phyloP scores from a whole-genome alignment of 2,888 invertebrate genomes.

The Tenthredo mesomela region DNA sequence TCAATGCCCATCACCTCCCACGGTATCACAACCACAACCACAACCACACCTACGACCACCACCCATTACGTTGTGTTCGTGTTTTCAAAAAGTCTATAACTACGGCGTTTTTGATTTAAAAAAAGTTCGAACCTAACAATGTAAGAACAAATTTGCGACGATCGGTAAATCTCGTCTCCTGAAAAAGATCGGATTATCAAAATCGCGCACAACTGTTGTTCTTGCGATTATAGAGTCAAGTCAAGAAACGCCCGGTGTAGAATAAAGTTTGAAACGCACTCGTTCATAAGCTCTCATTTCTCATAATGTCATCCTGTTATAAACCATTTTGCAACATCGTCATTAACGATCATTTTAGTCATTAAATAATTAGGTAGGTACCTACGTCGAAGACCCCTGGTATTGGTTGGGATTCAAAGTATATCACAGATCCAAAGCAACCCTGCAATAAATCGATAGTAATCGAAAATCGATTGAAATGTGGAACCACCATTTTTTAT shows the following conservation, averaged over 20 bases:
- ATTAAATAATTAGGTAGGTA: constrained; percentile 50
- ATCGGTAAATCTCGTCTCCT: not conserved
- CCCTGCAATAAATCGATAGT: not conserved
- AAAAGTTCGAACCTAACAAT: not conserved
- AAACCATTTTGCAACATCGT: constrained; percentile 29
- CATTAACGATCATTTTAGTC: constrained; percentile 51
- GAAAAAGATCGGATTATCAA: not conserved
- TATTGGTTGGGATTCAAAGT: constrained; percentile 25
- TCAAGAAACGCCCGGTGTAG: constrained; percentile 9
- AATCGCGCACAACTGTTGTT: not conserved
- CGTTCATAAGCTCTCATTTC: constrained; percentile 24
- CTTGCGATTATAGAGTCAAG: not conserved
- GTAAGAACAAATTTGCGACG: not conserved
- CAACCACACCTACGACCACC: constrained; percentile 24
- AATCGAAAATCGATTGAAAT: not conserved
- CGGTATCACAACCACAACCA: not conserved
- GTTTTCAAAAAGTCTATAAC: constrained; percentile 12
- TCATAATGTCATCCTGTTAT: constrained; percentile 7
- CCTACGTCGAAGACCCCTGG: constrained; percentile 1
- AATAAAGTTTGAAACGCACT: constrained; percentile 32
- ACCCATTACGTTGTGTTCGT: constrained; percentile 50
- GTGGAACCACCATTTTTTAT: not conserved
- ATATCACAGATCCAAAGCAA: not conserved
- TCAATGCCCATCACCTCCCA: constrained; percentile 10
- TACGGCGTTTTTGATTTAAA: constrained; percentile 1